Evolutionary conservation across 1,140 invertebrate genomes (phyloP), one percentile per base, ranked within the genome.

Genomic region (Cotesia typhae): DNA sequence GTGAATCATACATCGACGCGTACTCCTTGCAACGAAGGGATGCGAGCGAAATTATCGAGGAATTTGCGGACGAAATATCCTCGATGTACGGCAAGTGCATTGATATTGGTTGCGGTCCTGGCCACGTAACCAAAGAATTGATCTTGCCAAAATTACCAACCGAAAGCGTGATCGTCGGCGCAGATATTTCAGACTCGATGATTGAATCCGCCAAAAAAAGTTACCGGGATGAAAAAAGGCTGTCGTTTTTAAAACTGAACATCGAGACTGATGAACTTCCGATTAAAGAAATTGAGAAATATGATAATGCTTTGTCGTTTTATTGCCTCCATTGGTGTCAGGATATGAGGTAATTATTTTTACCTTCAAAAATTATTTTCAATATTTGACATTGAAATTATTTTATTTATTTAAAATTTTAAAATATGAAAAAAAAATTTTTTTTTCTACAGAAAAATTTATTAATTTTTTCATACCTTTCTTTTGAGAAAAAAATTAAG

Each of bases 251-350:
- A 1, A 84, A 90, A 28, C 79, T 94, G 70, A 92, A 95, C 77
- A 92, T 95, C 60, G 88, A 89, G 51, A 73, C 82, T 1, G 79
- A 81, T 3, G 80, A 89, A 0, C 77, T 91, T 53, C 88, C 89
- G 0, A 80, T 81, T 1, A 80, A 89, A 14, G 74, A 89, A 72
- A 76, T 83, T 9, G 88, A 83, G n/a, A 81, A 83, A 38, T 94
- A 92, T 75, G 88, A 92, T 73, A 93, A 94, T 77, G 89, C 90
- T 1, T 90, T 94, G 64, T 95, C 94, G 0, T 94, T 95, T 77
- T 94, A 94, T 79, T 93, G 94, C 74, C 84, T 95, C 0, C 94
- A 95, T 76, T 96, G 94, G 94, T 91, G 94, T 38, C 90, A 91
- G 71, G 89, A 94, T 78, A 90, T 93, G 76, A 89, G 88, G 89